Evolutionary conservation across 1,140 invertebrate genomes (phyloP).

Genomic region (Zaprionus camerounensis): DNA sequence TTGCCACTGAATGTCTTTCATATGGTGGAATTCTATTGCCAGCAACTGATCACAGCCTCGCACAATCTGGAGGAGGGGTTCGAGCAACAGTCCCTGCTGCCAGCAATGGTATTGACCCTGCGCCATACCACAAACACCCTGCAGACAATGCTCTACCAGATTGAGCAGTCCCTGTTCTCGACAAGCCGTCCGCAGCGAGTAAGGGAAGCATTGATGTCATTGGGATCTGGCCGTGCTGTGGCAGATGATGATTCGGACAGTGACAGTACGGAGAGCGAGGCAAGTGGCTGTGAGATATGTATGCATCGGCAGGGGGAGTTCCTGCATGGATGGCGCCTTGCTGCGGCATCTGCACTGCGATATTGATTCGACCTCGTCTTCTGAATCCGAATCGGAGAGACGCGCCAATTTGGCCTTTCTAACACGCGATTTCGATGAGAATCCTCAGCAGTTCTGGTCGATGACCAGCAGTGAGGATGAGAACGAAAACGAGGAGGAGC

Average conservation of each 20-base stretch:
- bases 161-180: neutral
- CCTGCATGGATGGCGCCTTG: neutral
- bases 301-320: neutral
- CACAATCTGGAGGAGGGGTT: neutral
- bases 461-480: conserved; percentile 11
- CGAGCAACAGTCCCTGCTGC: neutral
- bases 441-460: conserved; percentile 3
- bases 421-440: conserved; percentile 1
- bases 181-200: neutral
- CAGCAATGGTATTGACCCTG: neutral
- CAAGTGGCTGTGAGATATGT: neutral
- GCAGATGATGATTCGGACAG: no score
- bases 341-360: neutral
- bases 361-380: neutral
- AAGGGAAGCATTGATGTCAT: no score
- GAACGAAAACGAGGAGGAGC: conserved; percentile 1
- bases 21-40: conserved; percentile 3
- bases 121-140: neutral
- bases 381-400: neutral
- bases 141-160: neutral
- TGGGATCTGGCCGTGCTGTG: no score
- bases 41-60: conserved; percentile 5
- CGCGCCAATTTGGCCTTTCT: neutral
- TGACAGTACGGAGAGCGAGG: neutral
- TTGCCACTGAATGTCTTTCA: neutral